Base-by-base conservation (phyloP, 2,888 invertebrate species). In the Pantelozetes paolii region DNA sequence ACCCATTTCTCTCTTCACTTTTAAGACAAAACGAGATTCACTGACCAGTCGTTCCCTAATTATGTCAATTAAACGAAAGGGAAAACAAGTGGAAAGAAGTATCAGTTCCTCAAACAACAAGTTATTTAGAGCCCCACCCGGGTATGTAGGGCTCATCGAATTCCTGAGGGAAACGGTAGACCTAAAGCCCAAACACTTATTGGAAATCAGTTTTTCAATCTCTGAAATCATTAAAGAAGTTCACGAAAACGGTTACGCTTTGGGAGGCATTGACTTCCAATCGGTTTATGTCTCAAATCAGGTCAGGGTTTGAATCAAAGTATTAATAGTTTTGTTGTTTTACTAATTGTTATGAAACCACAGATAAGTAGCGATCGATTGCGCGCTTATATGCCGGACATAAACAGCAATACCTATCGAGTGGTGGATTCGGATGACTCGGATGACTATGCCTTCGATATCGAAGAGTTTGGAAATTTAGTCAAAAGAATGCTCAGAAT, bases 391-490 rank as follows among this genome's bases (percentile, higher is more conserved):
- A 77, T 79, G 9, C 79, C 79, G 0, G 79, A 79, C 54, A 77
- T 78, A 69, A 79, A 79, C 71, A n/a, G n/a, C n/a, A n/a, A n/a
- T n/a, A 77, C 79, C 3, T 79, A 78, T 70, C 76, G 76, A 45
- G 77, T 78, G 18, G n/a, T 18, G 3, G 77, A 76, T 23, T 74
- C 75, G n/a, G 75, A 75, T 0, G 77, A 78, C 54, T 74, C 76
- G 0, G 78, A 79, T 54, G 79, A 79, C 62, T 78, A 77, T 11
- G 78, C 79, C 1, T 76, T 77, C 23, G 79, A 79, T 69, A 79
- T 79, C 75, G 79, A 79, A 77, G 79, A 79, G 70, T 79, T 79
- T 54, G 79, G 79, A 20, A 74, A 78, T 62, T 72, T 79, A 15
- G 78, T 79, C 11, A 79, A 79, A 72, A 76, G 78, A 74, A 79